These are phyloP conservation scores for Neogobius melanostomus DNA, from an alignment of 2,113 vertebrate genomes.

Conservation along the genomic window DNA sequence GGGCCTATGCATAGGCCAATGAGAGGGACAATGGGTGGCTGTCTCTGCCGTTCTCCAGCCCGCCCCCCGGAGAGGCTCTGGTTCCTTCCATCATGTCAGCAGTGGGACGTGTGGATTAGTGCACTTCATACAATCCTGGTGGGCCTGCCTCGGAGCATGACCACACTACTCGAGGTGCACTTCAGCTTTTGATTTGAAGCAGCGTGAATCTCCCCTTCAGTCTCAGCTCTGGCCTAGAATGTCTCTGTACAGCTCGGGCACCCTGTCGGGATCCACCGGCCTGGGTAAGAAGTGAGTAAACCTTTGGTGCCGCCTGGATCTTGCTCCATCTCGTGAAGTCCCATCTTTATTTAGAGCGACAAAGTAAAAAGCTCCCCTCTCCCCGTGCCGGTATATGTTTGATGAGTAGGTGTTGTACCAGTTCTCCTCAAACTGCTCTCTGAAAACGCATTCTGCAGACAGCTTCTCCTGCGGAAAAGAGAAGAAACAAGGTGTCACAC, in stretches of 20 bases:
- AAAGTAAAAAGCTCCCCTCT: constrained; percentile 92
- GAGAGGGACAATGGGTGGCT: constrained; percentile 19
- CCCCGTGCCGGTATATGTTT: constrained; percentile 95
- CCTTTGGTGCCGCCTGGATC: constrained; percentile 96
- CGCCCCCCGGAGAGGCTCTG: constrained; percentile 25
- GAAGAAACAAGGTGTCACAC: constrained; percentile 12
- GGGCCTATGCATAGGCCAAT: constrained; percentile 45
- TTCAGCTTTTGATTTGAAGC: constrained; percentile 24
- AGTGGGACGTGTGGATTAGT: constrained; percentile 26
- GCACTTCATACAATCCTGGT: constrained; percentile 41
- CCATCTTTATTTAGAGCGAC: constrained; percentile 98
- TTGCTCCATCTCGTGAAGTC: constrained; percentile 88
- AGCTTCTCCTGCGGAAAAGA: constrained; percentile 86
- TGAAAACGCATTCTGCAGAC: constrained; percentile 93
- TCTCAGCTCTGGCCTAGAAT: constrained; percentile 95
- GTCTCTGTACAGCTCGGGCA: constrained; percentile 97
- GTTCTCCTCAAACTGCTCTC: constrained; percentile 98
- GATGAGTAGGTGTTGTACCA: constrained; percentile 99
- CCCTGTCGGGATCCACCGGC: constrained; percentile 96
- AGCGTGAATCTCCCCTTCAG: not conserved
- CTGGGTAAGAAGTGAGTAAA: constrained; percentile 98
- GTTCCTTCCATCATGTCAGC: constrained; percentile 36
- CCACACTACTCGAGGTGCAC: constrained; percentile 17
- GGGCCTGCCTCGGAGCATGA: constrained; percentile 4
- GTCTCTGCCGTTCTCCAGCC: constrained; percentile 23